These are phyloP conservation scores for Coracias cyanogaster DNA, from an alignment of 2,797 vertebrate species.

Conservation along the genomic window DNA sequence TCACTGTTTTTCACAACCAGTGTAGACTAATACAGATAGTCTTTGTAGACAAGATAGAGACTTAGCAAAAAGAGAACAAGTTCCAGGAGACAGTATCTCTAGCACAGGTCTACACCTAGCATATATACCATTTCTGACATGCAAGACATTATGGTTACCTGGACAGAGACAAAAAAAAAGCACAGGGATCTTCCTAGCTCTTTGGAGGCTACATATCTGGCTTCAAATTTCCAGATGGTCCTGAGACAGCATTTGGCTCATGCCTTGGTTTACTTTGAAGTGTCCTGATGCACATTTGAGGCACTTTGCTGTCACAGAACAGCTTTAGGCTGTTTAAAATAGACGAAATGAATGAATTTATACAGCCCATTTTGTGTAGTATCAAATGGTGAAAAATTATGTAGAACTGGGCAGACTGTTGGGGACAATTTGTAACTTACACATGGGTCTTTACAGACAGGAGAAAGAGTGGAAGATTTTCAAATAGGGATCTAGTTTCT, in stretches of 20 bases:
- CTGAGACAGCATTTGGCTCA: neutral
- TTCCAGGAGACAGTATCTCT: neutral
- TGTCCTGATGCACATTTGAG: neutral
- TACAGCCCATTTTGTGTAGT: neutral
- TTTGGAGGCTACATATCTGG: neutral
- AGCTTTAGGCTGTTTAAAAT: neutral
- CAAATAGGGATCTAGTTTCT: neutral
- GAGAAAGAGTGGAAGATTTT: neutral
- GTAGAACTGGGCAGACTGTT: neutral
- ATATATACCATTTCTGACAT: neutral
- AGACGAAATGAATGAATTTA: neutral
- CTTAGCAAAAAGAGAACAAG: neutral
- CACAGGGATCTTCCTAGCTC: neutral
- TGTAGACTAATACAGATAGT: neutral
- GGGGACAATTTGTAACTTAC: neutral
- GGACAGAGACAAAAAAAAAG: neutral
- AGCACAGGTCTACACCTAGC: neutral
- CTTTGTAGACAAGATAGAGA: neutral
- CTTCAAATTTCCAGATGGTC: neutral
- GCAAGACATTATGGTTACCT: neutral
- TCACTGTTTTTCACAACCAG: neutral
- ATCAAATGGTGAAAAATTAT: neutral
- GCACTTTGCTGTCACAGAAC: neutral
- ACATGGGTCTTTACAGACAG: accelerated
- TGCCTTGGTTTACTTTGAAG: neutral